Evolutionary conservation across 2,797 vertebrate genomes (phyloP).

Genomic region (Halcyon smyrnensis): DNA sequence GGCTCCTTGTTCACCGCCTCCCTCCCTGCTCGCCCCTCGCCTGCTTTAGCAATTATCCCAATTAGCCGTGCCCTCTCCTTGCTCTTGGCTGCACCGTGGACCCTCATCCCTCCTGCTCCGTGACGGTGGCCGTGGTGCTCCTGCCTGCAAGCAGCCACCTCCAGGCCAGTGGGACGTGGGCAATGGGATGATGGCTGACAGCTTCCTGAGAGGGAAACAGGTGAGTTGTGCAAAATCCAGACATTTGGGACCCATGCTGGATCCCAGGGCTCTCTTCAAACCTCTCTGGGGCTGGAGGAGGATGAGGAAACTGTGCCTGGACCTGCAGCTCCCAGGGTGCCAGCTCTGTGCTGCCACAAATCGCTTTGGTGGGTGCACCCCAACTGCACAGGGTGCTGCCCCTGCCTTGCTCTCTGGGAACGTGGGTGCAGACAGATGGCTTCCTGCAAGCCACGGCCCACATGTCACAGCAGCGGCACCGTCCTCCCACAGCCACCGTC

Average conservation of each 20-base stretch:
- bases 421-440: background rate
- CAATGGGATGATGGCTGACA: accelerated
- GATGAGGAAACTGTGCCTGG: background rate
- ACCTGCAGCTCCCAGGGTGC: background rate
- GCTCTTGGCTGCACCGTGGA: background rate
- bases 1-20: conserved; percentile 32
- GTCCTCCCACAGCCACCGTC: background rate
- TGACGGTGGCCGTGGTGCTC: accelerated
- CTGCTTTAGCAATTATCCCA: conserved; percentile 64
- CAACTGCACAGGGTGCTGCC: accelerated
- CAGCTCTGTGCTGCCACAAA: background rate
- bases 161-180: accelerated
- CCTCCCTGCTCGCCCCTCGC: background rate
- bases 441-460: background rate
- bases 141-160: background rate
- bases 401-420: accelerated
- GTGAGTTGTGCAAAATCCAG: background rate
- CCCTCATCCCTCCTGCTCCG: accelerated
- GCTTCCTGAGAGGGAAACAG: background rate
- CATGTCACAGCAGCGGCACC: accelerated
- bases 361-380: accelerated
- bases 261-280: background rate
- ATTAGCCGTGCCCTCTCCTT: conserved; percentile 11
- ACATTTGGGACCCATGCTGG: accelerated
- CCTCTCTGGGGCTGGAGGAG: background rate